These are phyloP conservation scores for Zygaena filipendulae DNA, from an alignment of 2,888 invertebrate species.

Conservation along the genomic window DNA sequence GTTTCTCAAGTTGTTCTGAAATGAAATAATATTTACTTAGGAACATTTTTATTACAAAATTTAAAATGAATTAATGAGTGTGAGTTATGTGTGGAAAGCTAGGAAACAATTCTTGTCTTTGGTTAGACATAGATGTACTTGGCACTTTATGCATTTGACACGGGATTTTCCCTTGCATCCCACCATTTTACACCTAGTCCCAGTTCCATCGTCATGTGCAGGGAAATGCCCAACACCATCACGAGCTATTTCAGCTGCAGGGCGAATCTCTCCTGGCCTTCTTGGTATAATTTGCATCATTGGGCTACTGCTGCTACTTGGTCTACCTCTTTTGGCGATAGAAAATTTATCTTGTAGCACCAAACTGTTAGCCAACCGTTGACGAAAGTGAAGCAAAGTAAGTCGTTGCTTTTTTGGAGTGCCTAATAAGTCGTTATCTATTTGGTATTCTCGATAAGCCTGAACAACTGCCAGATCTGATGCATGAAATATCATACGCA, in stretches of 20 bases:
- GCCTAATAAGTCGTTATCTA: conserved; percentile 15
- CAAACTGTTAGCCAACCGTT: conserved; percentile 18
- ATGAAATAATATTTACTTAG: conserved; percentile 5
- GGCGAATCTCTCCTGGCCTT: conserved; percentile 20
- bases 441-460: conserved; percentile 18
- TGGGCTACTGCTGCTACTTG: conserved; percentile 19
- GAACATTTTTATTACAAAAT: conserved; percentile 5
- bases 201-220: conserved; percentile 18
- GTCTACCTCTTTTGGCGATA: conserved; percentile 18
- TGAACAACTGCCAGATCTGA: conserved; percentile 20
- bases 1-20: conserved; percentile 1
- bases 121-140: conserved; percentile 20
- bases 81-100: conserved; percentile 16
- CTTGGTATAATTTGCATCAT: conserved; percentile 15
- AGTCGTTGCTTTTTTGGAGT: conserved; percentile 18
- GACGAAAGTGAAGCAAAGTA: conserved; percentile 19
- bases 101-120: conserved; percentile 22
- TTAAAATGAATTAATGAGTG: conserved; percentile 1
- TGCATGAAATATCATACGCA: conserved; percentile 23
- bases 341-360: conserved; percentile 19
- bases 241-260: conserved; percentile 18
- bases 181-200: conserved; percentile 19
- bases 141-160: conserved; percentile 21
- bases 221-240: conserved; percentile 22
- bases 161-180: conserved; percentile 19